Conservation (phyloP, 2,888 invertebrate genomes). For the Opisthograptis luteolata region DNA sequence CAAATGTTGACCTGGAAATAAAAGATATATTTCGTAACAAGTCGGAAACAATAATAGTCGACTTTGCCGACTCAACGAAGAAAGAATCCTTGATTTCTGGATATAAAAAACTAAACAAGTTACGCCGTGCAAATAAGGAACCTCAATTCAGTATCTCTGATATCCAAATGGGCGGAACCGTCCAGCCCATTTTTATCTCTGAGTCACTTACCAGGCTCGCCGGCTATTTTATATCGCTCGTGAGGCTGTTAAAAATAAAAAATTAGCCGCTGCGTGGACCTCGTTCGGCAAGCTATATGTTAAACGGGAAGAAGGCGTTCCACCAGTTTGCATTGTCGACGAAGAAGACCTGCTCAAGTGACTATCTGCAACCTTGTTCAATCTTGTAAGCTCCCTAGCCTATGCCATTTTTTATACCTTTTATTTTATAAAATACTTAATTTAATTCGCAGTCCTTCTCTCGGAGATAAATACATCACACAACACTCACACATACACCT, state of each 20-base stretch:
- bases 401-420: too few relatives aligned
- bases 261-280: slow-evolving; percentile 21
- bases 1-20: slow-evolving; percentile 23
- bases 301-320: slow-evolving; percentile 15
- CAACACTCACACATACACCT: too few relatives aligned
- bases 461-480: too few relatives aligned
- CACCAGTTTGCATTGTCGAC: slow-evolving; percentile 13
- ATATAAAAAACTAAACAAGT: slow-evolving; percentile 9
- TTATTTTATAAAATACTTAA: too few relatives aligned
- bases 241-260: slow-evolving; percentile 20
- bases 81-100: slow-evolving; percentile 10
- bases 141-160: slow-evolving; percentile 20
- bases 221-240: slow-evolving; percentile 17
- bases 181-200: slow-evolving; percentile 20
- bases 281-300: slow-evolving; percentile 27
- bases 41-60: slow-evolving; percentile 19
- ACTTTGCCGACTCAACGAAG: slow-evolving; percentile 6
- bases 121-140: slow-evolving; percentile 23
- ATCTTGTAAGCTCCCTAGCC: background rate
- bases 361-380: slow-evolving; percentile 6
- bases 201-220: slow-evolving; percentile 20
- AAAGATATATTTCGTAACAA: slow-evolving; percentile 24
- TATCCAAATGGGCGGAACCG: slow-evolving; percentile 16
- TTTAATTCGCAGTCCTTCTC: too few relatives aligned
- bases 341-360: slow-evolving; percentile 14